Percentiles rank a stretch among this genome's conserved stretches.
Evolutionary conservation across 2,888 invertebrate genomes (phyloP).

Genomic region (Chelonus formosanus): DNA sequence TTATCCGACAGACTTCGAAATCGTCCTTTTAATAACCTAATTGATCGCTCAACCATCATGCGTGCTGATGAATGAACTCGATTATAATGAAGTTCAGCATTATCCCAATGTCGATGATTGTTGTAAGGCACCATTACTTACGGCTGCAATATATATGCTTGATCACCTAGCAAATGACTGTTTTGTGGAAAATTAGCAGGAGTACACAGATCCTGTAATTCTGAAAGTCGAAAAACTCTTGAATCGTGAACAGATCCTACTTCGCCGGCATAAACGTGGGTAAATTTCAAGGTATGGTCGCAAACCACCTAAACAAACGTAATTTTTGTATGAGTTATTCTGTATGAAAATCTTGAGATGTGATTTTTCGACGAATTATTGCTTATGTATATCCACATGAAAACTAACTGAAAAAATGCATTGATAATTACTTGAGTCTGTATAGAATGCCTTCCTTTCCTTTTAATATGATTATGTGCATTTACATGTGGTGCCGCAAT

Average conservation of each 20-base stretch:
- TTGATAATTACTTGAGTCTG: no score
- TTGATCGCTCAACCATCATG: slow-evolving; percentile 28
- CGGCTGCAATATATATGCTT: slow-evolving; percentile 18
- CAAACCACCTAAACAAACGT: slow-evolving; percentile 30
- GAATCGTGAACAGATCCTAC: slow-evolving; percentile 39
- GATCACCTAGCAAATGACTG: slow-evolving; percentile 25
- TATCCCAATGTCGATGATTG: slow-evolving; percentile 22
- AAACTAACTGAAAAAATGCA: no score
- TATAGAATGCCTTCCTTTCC: no score
- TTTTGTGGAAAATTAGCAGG: slow-evolving; percentile 28
- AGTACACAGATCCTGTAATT: slow-evolving; percentile 32
- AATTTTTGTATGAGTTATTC: no score
- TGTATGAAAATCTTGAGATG: no score
- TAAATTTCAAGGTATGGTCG: slow-evolving; percentile 33
- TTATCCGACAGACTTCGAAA: slow-evolving; percentile 24
- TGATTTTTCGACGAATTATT: no score
- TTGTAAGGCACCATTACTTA: slow-evolving; percentile 25
- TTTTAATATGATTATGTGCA: no score
- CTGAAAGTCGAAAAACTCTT: slow-evolving; percentile 36
- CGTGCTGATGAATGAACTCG: slow-evolving; percentile 13
- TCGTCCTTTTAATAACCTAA: slow-evolving; percentile 10
- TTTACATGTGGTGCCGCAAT: no score
- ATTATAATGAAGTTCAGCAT: slow-evolving; percentile 11
- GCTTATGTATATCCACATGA: no score
- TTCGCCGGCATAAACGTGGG: slow-evolving; percentile 34